These are phyloP conservation scores for Anguilla japonica DNA, from an alignment of 2,113 vertebrate species.

Conservation along the genomic window DNA sequence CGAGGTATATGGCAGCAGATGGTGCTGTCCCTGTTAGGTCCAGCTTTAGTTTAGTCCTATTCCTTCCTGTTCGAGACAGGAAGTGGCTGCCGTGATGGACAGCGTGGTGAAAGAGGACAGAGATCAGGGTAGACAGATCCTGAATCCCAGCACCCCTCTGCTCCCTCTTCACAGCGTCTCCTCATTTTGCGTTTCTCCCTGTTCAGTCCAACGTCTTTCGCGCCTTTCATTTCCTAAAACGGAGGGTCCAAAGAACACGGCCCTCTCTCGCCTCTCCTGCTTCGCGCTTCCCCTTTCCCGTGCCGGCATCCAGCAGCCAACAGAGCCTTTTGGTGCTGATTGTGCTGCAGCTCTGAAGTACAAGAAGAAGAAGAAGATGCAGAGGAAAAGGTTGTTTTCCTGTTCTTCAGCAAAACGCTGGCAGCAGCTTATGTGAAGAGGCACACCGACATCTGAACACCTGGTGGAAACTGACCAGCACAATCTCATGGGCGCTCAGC, in stretches of 20 bases:
- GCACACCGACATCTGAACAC: not conserved
- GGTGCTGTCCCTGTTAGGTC: conserved; percentile 43
- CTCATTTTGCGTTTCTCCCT: not conserved
- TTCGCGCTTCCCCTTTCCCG: not conserved
- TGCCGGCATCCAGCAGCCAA: not conserved
- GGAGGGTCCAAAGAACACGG: not conserved
- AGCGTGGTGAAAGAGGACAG: conserved; percentile 39
- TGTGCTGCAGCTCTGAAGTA: conserved; percentile 30
- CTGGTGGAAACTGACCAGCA: conserved; percentile 28
- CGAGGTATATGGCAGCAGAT: conserved; percentile 32
- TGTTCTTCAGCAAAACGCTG: conserved; percentile 1
- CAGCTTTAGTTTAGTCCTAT: conserved; percentile 43
- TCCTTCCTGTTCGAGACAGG: conserved; percentile 50
- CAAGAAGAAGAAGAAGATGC: conserved; percentile 58
- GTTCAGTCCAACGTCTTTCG: conserved; percentile 9
- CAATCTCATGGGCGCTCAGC: conserved; percentile 34
- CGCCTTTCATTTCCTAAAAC: not conserved
- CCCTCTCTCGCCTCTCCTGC: conserved; percentile 49
- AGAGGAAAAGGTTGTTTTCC: conserved; percentile 46
- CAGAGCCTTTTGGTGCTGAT: not conserved
- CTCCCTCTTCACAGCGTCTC: conserved; percentile 9
- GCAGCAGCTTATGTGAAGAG: not conserved
- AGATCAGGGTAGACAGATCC: conserved; percentile 42
- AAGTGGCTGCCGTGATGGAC: conserved; percentile 35
- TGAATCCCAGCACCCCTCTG: conserved; percentile 3